Conservation (phyloP, 2,113 vertebrate species). For the Oostethus manadensis region DNA sequence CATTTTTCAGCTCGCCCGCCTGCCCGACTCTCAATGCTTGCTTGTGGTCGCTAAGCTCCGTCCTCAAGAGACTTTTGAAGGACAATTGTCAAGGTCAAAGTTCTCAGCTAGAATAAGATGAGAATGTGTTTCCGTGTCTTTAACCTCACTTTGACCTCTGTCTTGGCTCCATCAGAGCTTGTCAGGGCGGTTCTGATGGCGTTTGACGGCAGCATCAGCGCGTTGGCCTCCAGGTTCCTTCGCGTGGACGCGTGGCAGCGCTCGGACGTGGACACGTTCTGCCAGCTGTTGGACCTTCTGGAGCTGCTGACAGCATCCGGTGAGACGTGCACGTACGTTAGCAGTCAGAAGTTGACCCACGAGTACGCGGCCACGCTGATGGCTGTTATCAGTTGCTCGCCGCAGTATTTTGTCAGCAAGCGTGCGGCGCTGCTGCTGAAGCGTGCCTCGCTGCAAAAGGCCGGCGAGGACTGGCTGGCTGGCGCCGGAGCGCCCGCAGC, state of each 20-base stretch:
- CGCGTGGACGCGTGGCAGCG: not conserved
- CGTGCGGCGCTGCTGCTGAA: not conserved
- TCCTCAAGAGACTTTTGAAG: not conserved
- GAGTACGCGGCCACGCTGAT: not conserved
- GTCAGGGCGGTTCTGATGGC: not conserved
- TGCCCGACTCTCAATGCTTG: not conserved
- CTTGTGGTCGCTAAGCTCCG: conserved; percentile 5
- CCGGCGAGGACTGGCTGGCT: conserved; percentile 7
- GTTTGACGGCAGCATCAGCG: not conserved
- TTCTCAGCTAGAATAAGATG: not conserved
- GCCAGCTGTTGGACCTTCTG: conserved; percentile 2
- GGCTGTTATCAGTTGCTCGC: not conserved
- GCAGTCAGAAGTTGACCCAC: not conserved
- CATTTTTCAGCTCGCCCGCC: not conserved
- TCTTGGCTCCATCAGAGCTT: not conserved
- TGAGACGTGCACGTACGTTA: no score
- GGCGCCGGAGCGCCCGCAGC: not conserved
- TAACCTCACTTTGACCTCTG: not conserved
- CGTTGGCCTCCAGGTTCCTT: not conserved
- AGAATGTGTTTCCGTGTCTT: not conserved
- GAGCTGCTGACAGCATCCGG: not conserved
- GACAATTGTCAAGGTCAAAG: not conserved
- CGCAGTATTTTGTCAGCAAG: conserved; percentile 1
- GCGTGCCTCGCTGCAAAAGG: not conserved
- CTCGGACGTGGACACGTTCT: not conserved